Percentiles rank a stretch among this genome's conserved stretches.
Conservation (phyloP, 1,140 invertebrate genomes). For the Arctopsyche grandis region DNA sequence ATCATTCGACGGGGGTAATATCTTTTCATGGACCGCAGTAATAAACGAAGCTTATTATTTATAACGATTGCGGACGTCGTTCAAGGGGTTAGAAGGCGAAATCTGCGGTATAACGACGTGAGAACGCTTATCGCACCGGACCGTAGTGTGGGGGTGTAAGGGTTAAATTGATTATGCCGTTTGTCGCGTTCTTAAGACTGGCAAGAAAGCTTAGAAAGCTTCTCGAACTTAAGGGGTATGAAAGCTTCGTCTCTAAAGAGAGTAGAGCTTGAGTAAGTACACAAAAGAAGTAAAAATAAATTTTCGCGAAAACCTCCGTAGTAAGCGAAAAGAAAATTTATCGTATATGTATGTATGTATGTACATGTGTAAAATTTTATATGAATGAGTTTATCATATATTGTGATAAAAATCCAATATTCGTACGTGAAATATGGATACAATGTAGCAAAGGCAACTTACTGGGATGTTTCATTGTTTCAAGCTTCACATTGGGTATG, state of each 20-base stretch:
- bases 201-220: neutral
- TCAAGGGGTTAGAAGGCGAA: neutral
- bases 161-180: constrained; percentile 25
- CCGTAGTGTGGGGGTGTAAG: neutral
- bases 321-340: neutral
- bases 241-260: neutral
- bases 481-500: too few relatives aligned
- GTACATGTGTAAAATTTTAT: too few relatives aligned
- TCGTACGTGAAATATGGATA: too few relatives aligned
- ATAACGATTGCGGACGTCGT: constrained; percentile 27
- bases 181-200: neutral
- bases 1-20: constrained; percentile 36
- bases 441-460: too few relatives aligned
- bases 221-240: neutral
- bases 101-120: neutral
- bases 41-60: constrained; percentile 38
- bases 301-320: too few relatives aligned
- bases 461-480: too few relatives aligned
- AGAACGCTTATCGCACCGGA: neutral
- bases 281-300: too few relatives aligned
- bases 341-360: neutral
- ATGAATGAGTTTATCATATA: too few relatives aligned
- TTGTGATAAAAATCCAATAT: too few relatives aligned
- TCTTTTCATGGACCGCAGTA: constrained; percentile 39
- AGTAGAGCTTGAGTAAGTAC: neutral